Evolutionary conservation across 2,888 invertebrate genomes (phyloP).

Genomic region (Dicranocentrus wangi): DNA sequence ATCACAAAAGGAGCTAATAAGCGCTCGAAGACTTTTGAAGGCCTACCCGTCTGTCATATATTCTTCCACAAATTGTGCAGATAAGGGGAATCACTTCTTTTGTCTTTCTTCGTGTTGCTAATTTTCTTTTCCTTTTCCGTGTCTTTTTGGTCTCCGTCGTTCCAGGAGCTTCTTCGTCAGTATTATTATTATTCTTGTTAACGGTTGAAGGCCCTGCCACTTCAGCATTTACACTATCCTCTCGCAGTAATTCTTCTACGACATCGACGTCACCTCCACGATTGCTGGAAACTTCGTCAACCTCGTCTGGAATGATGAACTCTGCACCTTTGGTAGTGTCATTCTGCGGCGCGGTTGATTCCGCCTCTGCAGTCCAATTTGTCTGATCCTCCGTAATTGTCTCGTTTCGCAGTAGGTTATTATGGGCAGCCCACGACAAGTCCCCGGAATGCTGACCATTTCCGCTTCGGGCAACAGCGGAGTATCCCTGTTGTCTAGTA

Average conservation of each 20-base stretch:
- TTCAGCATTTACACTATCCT: too few species aligned
- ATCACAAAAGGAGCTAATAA: background rate
- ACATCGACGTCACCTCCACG: background rate
- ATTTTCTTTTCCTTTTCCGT: background rate
- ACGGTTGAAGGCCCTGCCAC: too few species aligned
- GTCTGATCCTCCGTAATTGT: too few species aligned
- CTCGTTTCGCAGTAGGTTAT: too few species aligned
- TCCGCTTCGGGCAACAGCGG: background rate
- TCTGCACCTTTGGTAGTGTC: too few species aligned
- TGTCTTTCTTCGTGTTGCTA: conserved; percentile 10
- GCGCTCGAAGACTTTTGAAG: background rate
- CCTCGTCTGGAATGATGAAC: too few species aligned
- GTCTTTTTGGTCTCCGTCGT: too few species aligned
- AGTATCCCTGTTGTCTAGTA: conserved; percentile 10
- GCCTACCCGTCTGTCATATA: conserved; percentile 29
- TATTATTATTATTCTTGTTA: background rate
- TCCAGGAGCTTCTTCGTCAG: background rate
- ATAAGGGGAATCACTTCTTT: conserved; percentile 13
- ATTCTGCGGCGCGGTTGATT: too few species aligned
- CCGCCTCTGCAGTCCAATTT: too few species aligned
- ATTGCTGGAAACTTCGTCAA: background rate
- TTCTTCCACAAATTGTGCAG: conserved; percentile 36
- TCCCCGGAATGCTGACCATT: conserved; percentile 14
- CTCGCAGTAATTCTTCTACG: too few species aligned
- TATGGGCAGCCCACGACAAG: too few species aligned